Base-by-base conservation (phyloP, 2,888 invertebrate genomes). In the Dicroscelio sp. region DNA sequence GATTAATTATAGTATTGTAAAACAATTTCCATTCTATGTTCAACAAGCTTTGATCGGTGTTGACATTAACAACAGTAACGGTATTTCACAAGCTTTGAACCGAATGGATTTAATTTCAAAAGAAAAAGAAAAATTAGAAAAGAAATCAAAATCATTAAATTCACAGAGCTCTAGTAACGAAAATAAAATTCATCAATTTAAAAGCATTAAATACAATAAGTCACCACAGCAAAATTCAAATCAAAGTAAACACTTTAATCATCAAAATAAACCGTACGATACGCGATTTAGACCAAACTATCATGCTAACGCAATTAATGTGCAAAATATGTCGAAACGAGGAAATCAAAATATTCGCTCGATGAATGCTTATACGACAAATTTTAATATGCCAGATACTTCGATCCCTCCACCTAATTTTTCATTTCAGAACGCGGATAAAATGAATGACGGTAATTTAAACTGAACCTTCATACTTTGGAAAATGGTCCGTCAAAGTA, bases 341-440 rank as follows among this genome's bases (percentile, higher is more conserved):
- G 43, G 14, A 12, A 14, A 38, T 12, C 14, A 38, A 8, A 14
- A 38, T 14, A 10, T 20, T 20, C 8, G 8, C 12, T 14, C 5
- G n/a, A 55, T 14, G 12, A n/a, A 10, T n/a, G 12, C 5, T n/a
- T n/a, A 10, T 14, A 55, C 20, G n/a, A 55, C 55, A 88, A 94
- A 94, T 48, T 55, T n/a, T 6, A 10, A 55, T 20, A 20, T 55
- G 20, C 55, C 55, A n/a, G 55, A 55, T n/a, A 55, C 55, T 55
- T 20, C 55, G 12, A 55, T 55, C 20, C 55, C 55, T 14, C 55
- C 55, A 55, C 55, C 55, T 20, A 55, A 55, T 55, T 55, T 55
- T 55, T 20, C n/a, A 10, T 55, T 14, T 55, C 55, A 55, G 20
- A 55, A n/a, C 5, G 20, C 12, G 8, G n/a, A 55, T 55, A 55